Evolutionary conservation across 2,888 invertebrate genomes (phyloP), one percentile per base, ranked within the genome.

Genomic region (Acleris holmiana): DNA sequence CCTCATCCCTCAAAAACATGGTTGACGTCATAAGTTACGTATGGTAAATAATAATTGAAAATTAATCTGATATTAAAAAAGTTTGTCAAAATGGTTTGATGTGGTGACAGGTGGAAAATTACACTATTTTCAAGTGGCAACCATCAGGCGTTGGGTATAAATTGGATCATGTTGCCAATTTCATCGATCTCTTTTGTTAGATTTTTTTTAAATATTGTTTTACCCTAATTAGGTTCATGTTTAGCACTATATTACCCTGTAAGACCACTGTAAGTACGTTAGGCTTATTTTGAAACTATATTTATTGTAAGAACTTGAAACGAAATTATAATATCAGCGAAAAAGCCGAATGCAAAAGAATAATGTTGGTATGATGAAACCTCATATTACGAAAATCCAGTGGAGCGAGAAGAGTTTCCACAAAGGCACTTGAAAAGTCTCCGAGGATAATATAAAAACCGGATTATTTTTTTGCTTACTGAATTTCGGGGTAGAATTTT

Each of bases 351-450:
- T 13, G 54, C 23, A 48, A 46, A 65, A 44, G 44, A 60, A 55
- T 48, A 58, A 66, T 63, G 49, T 59, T 50, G 54, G 50, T 59
- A 63, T 62, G 62, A 61, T 56, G 58, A 23, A 63, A 60, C 51
- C 64, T 68, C 56, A 61, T 76, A 75, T 74, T 76, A 75, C 71
- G 71, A 78, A 80, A 78, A 77, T 61, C 70, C 79, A 79, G 70
- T 74, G 73, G 67, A 78, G 76, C 79, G 74, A 63, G 72, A 73
- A 73, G 70, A 72, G 76, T 71, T 75, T 76, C 67, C 68, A 73
- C 70, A 73, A 72, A 75, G 71, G 56, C 72, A 72, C 72, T 76
- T 72, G 68, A 76, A 70, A 72, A 71, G 67, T 70, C 68, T 61
- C 62, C 67, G 74, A 70, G 68, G 73, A 73, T 73, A 74, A 76